Evolutionary conservation across 2,113 vertebrate species (phyloP).

Genomic region (Dicaeum eximium): DNA sequence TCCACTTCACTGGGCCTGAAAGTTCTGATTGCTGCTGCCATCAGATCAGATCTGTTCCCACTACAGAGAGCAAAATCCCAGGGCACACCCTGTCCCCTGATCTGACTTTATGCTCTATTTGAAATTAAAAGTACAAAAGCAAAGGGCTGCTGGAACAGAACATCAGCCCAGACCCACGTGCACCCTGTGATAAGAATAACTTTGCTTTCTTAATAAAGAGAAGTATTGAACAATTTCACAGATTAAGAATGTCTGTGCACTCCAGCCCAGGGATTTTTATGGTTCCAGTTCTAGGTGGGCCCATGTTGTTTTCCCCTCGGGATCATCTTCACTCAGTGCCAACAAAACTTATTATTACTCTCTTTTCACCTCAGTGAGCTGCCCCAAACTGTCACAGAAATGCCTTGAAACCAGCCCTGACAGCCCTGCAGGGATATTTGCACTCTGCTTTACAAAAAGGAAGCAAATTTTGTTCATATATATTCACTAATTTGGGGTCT

Average conservation of each 20-base stretch:
- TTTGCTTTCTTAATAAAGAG: neutral
- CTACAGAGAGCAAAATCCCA: neutral
- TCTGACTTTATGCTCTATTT: neutral
- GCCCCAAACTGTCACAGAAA: neutral
- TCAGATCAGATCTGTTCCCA: neutral
- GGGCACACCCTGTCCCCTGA: neutral
- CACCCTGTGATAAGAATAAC: neutral
- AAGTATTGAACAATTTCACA: neutral
- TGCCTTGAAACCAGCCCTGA: neutral
- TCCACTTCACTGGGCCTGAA: neutral
- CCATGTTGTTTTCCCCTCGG: rapidly evolving
- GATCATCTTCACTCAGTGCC: neutral
- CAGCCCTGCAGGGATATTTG: neutral
- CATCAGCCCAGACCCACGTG: neutral
- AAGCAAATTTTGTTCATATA: neutral
- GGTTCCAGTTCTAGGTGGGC: neutral
- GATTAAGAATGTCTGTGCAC: neutral
- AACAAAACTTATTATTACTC: neutral
- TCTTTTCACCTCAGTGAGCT: neutral
- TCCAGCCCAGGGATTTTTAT: neutral
- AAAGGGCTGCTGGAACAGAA: neutral
- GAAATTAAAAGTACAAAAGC: neutral
- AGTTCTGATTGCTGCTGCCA: neutral
- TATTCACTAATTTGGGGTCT: neutral
- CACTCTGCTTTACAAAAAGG: neutral